Base-by-base conservation (phyloP, 2,888 invertebrate genomes). In the Melanchra persicariae region DNA sequence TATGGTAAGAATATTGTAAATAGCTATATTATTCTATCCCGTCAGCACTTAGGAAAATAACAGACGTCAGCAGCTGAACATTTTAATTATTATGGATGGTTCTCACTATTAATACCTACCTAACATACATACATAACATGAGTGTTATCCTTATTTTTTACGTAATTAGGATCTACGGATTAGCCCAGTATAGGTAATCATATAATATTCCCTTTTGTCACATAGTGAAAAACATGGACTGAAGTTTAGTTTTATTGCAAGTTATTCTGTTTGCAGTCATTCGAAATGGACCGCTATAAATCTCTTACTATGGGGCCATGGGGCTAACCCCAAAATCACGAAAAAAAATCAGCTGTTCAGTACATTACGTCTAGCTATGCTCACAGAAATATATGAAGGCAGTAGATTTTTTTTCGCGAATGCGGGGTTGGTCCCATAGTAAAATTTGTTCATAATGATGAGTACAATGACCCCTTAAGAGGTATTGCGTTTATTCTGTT, bases 111-210 rank as follows among this genome's bases (percentile, higher is more conserved):
- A 40, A 40, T 10, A 34, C 5, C 6, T n/a, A 54, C 30, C 15
- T 17, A 12, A 30, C 30, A 34, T 10, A 68, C 70, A 61, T 77
- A 61, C 24, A 43, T 17, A 12, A 45, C 30, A 15, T 19, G 60
- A 37, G 9, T 26, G 22, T 43, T 64, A 64, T 79, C 73, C 73
- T 73, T 45, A 45, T 60, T 59, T 26, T n/a, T 60, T 45, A 54
- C 49, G 30, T 78, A 43, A 60, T 24, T 17, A 10, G 34, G 45
- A 30, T 6, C 1, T 15, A 43, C 5, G 47, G 40, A 62, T 34
- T 30, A 57, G 0, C 55, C 26, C n/a, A 17, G 1, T 37, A 6
- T n/a, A n/a, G n/a, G 8, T 34, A 6, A 12, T 43, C 24, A 30
- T 37, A 60, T n/a, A 45, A 19, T 3, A 43, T 52, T 15, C 22